Evolutionary conservation across 2,797 vertebrate genomes (phyloP).

Genomic region (Antrozous pallidus): DNA sequence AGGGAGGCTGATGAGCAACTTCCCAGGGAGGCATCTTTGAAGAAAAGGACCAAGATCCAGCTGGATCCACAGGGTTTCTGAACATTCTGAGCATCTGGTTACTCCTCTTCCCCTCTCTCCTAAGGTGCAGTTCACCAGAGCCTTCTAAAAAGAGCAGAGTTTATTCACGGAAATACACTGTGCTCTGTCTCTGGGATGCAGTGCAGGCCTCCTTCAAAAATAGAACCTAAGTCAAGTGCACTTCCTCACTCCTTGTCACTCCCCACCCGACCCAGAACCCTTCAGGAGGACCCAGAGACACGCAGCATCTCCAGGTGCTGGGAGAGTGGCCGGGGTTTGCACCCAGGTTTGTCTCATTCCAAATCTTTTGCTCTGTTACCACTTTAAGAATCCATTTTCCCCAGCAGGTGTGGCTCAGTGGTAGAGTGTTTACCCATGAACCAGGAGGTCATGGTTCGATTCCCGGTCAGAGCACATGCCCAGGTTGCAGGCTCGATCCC

Average conservation of each 20-base stretch:
- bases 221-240: slow-evolving; percentile 20
- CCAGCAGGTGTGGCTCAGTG: too few relatives aligned
- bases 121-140: slow-evolving; percentile 46
- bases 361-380: not conserved
- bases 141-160: slow-evolving; percentile 67
- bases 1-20: slow-evolving; percentile 3
- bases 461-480: too few relatives aligned
- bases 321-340: not conserved
- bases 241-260: not conserved
- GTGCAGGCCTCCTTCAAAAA: slow-evolving; percentile 45
- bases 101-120: not conserved
- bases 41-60: slow-evolving; percentile 58
- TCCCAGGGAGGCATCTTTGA: slow-evolving; percentile 3
- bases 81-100: slow-evolving; percentile 47
- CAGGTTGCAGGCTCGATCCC: too few relatives aligned
- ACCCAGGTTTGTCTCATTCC: not conserved
- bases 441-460: too few relatives aligned
- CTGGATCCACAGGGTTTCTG: slow-evolving; percentile 49
- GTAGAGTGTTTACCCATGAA: too few relatives aligned
- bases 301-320: not conserved
- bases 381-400: not conserved
- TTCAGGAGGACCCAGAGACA: not conserved
- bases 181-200: slow-evolving; percentile 52
- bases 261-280: not conserved
- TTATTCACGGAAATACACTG: slow-evolving; percentile 53